Percentiles rank a stretch among this genome's conserved stretches.
Evolutionary conservation across 2,888 invertebrate genomes (phyloP).

Genomic region (Athrips mouffetella): DNA sequence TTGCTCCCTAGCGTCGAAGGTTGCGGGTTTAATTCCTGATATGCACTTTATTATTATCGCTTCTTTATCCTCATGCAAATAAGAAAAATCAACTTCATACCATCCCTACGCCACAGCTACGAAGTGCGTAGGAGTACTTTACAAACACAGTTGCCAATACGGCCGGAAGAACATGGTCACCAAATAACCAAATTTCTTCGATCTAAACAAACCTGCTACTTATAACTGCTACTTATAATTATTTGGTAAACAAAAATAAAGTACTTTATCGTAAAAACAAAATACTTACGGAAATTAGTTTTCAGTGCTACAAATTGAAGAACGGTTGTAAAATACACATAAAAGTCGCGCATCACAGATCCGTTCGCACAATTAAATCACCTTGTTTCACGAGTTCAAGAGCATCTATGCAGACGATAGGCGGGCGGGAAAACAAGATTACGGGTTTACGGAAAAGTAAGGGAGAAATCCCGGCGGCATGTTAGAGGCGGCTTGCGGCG

Average conservation of each 20-base stretch:
- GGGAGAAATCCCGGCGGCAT: constrained; percentile 33
- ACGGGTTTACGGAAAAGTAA: constrained; percentile 41
- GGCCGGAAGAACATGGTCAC: too few relatives aligned
- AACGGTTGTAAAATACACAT: constrained; percentile 16
- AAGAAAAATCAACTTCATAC: too few relatives aligned
- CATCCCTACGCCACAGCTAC: too few relatives aligned
- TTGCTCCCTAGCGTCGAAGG: too few relatives aligned
- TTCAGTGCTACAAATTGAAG: constrained; percentile 9
- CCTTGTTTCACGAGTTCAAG: constrained; percentile 18
- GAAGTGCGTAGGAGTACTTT: too few relatives aligned
- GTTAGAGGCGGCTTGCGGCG: constrained; percentile 40
- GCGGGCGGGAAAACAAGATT: constrained; percentile 26
- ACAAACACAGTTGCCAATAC: too few relatives aligned
- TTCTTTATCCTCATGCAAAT: too few relatives aligned
- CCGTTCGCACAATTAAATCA: constrained; percentile 19
- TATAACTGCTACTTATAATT: not conserved
- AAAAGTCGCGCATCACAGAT: constrained; percentile 19
- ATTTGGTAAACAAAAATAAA: not conserved
- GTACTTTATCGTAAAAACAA: not conserved
- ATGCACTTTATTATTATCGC: too few relatives aligned
- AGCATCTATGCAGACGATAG: constrained; percentile 6
- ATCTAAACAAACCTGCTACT: not conserved
- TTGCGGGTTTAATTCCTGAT: too few relatives aligned
- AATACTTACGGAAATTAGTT: constrained; percentile 11
- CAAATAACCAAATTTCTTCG: not conserved